Conservation (phyloP, 2,113 vertebrate species). For the Asarcornis scutulata region DNA sequence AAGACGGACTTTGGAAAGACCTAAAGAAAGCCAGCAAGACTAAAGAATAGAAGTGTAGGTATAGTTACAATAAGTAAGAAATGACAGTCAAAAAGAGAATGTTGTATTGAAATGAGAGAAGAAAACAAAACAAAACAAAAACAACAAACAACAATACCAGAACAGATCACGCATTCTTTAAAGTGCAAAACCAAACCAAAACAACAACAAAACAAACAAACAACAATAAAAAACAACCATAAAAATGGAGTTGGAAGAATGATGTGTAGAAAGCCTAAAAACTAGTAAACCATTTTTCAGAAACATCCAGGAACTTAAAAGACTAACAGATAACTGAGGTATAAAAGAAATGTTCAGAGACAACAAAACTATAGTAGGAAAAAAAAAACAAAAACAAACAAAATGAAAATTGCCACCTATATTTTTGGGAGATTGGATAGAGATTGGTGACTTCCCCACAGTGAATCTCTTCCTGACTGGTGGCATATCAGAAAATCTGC, state of each 20-base stretch:
- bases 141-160: background rate
- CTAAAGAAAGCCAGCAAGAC: background rate
- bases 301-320: background rate
- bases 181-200: background rate
- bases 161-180: background rate
- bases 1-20: background rate
- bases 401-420: background rate
- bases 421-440: background rate
- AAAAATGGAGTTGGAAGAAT: background rate
- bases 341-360: background rate
- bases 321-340: background rate
- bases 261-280: background rate
- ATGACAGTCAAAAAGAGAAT: background rate
- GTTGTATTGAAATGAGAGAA: background rate
- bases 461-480: background rate
- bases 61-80: background rate
- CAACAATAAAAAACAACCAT: background rate
- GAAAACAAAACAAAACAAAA: too few relatives aligned
- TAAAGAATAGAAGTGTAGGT: background rate
- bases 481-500: background rate
- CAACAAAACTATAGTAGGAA: background rate
- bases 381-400: background rate
- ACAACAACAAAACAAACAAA: background rate
- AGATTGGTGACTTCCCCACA: fast-evolving
- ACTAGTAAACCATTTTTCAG: background rate